Evolutionary conservation across 2,888 invertebrate species (phyloP).

Genomic region (Eristalis tenax): DNA sequence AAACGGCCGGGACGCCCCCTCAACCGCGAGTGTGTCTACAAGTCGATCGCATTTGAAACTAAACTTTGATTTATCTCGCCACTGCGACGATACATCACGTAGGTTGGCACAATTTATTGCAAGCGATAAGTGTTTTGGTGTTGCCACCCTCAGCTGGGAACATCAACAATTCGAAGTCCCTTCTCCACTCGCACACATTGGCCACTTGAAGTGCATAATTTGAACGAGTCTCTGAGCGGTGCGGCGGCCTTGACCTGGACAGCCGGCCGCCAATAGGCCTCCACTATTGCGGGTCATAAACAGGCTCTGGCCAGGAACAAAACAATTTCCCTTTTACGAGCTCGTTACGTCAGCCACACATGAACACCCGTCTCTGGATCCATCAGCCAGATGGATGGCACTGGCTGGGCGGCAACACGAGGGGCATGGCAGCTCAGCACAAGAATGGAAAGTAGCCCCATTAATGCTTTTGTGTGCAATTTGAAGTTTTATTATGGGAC

Average conservation of each 20-base stretch:
- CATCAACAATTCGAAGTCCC: not conserved
- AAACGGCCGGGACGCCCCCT: too few species aligned
- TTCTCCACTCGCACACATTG: not conserved
- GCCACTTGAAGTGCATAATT: not conserved
- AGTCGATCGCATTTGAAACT: not conserved
- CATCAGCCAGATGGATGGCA: not conserved
- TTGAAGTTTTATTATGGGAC: constrained; percentile 45
- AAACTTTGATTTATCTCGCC: not conserved
- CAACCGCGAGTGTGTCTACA: too few species aligned
- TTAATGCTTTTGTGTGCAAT: constrained; percentile 42
- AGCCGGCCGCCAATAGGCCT: not conserved
- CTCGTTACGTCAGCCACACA: constrained; percentile 6
- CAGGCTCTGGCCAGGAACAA: constrained; percentile 14
- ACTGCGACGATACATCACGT: not conserved
- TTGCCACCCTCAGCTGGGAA: not conserved
- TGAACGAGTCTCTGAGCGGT: not conserved
- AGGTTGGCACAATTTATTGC: not conserved
- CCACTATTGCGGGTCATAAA: constrained; percentile 14
- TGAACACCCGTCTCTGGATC: not conserved
- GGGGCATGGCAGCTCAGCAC: not conserved
- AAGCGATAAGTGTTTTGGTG: constrained; percentile 14
- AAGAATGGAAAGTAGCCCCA: constrained; percentile 17
- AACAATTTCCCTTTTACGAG: constrained; percentile 31
- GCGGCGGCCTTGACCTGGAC: not conserved
- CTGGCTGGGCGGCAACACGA: too few species aligned